Base-by-base conservation (phyloP, 2,888 invertebrate species). In the Chouioia cunea region DNA sequence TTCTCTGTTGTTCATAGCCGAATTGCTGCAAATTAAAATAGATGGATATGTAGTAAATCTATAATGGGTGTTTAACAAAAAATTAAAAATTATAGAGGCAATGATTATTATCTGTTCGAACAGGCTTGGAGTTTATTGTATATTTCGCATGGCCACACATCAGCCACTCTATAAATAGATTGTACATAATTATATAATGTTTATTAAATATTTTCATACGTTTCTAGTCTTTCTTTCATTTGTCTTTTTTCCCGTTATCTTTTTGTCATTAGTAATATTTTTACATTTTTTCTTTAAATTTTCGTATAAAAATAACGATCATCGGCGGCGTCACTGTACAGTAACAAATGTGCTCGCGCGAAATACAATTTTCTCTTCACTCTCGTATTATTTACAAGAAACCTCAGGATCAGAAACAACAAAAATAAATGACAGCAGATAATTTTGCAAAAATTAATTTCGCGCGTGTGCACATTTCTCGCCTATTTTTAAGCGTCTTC, bases 51-150 rank as follows among this genome's bases (percentile, higher is more conserved):
- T 27, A 4, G 27, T 2, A 6, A 6, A 6, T 27, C 6, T 2
- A 27, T 27, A 27, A 12, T 10, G 36, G 36, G 36, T 36, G 4
- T 36, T 36, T 36, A 36, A 12, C 10, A 10, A 12, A n/a, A n/a
- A n/a, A n/a, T n/a, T n/a, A n/a, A n/a, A 36, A 36, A 36, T 36
- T 6, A 36, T 10, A 27, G 4, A 36, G 36, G 6, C 36, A 36
- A 36, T 6, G 10, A 36, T 36, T 1, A 10, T 36, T 36, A 36
- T 70, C 63, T 67, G 64, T 71, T 71, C 59, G 63, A 71, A 63
- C 68, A 71, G 69, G 65, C 68, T 74, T 71, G 68, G 65, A 69
- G 65, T 71, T 71, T 71, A 71, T 74, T 74, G 71, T 74, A 65
- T 71, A 73, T 50, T 68, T 63, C 43, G 36, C 36, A 54, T 68